These are phyloP conservation scores for Paedocypris micromegethes DNA, from an alignment of 2,797 vertebrate genomes.

Conservation along the genomic window DNA sequence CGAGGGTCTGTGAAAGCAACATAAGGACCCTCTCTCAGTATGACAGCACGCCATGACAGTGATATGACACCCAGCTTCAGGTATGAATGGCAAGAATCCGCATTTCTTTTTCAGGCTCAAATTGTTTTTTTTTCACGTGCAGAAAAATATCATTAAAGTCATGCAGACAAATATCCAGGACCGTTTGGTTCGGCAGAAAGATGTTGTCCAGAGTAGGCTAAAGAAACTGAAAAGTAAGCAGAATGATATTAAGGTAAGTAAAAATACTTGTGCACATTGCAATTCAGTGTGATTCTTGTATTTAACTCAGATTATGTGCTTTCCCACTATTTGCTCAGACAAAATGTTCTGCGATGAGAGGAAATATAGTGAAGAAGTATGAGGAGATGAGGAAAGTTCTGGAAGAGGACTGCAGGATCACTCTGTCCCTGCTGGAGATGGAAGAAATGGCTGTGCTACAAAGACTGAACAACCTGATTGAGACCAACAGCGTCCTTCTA, in stretches of 20 bases:
- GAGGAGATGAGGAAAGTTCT: constrained; percentile 64
- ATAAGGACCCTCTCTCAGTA: constrained; percentile 5
- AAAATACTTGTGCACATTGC: no score
- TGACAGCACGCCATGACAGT: neutral
- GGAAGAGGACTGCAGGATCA: constrained; percentile 64
- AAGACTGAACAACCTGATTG: constrained; percentile 61
- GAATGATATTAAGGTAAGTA: constrained; percentile 62
- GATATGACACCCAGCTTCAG: constrained; percentile 12
- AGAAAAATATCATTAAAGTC: constrained; percentile 39
- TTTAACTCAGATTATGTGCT: neutral
- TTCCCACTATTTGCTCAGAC: constrained; percentile 47
- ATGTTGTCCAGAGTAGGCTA: constrained; percentile 63
- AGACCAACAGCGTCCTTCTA: constrained; percentile 59
- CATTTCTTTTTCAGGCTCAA: neutral
- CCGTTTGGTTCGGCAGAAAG: constrained; percentile 60
- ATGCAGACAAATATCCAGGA: constrained; percentile 57
- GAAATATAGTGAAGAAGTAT: constrained; percentile 61
- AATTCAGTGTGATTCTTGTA: no score
- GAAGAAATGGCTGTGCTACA: constrained; percentile 63
- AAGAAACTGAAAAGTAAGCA: constrained; percentile 65
- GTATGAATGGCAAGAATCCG: constrained; percentile 4
- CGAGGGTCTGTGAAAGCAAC: constrained; percentile 20
- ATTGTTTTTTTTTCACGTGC: no score
- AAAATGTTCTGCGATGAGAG: constrained; percentile 60
- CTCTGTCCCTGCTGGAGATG: constrained; percentile 67